Base-by-base conservation (phyloP, 2,888 invertebrate species). In the Tethea ocularis region DNA sequence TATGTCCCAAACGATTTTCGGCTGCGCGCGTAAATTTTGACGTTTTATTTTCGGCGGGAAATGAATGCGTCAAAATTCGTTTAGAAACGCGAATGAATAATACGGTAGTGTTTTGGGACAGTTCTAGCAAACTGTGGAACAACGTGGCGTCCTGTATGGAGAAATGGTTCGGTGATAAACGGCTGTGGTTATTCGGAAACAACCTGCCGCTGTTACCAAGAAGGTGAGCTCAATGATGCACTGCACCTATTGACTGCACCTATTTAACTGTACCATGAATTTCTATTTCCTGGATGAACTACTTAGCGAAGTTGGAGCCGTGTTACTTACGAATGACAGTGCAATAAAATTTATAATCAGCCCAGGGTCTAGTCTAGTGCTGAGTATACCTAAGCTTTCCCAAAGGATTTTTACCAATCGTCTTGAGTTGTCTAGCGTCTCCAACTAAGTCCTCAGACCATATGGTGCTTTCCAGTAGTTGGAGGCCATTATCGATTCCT, bases 141-240 rank as follows among this genome's bases (percentile, higher is more conserved):
- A 93, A 90, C 84, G 86, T 93, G 88, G 88, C 93, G 77, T 89
- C 92, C 93, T 94, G 94, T 93, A 97, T 97, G 97, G 97, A 97
- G 96, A 97, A 96, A 97, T 97, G 97, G 97, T 96, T 97, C 91
- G 96, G 96, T 94, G 97, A 97, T 93, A 96, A 96, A 91, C 96
- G 96, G 94, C 94, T 97, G 88, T 97, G 97, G 97, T 95, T 97
- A 93, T 96, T 97, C 91, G 97, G 97, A 87, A 97, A 96, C 94
- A 97, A 97, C 92, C 94, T 97, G 89, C 97, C 97, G 82, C 94
- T 97, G 77, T 89, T 97, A 83, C 97, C 97, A 68, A 95, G 97
- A 89, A 96, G 97, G 97, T 97, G 91, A 88, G 89, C 46, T n/a
- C 46, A 20, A n/a, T 20, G 8, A 46, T 10, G 8, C 6, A 46